phyloP scores from a whole-genome alignment of 1,140 invertebrate genomes.

The Oedothorax gibbosus region DNA sequence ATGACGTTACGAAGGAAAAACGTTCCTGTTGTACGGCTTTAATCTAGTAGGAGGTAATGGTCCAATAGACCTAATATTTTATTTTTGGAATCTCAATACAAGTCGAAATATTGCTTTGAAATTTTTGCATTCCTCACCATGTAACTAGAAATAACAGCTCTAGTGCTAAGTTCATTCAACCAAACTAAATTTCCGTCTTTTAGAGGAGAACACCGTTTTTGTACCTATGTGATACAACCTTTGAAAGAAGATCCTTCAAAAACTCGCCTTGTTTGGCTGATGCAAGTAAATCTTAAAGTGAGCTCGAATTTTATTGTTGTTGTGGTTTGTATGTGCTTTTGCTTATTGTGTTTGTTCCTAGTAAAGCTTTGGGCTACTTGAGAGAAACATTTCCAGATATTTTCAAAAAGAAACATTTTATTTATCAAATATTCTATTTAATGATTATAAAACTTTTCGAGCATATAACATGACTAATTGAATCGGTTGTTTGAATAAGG shows the following conservation, averaged over 20 bases:
- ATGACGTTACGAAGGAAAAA: no score
- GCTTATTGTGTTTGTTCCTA: no score
- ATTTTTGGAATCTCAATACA: slow-evolving; percentile 2
- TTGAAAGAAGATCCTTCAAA: slow-evolving; percentile 1
- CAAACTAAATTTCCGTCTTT: neutral
- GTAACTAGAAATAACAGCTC: neutral
- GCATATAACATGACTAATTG: no score
- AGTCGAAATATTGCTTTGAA: neutral
- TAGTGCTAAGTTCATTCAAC: neutral
- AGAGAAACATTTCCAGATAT: no score
- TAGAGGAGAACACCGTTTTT: slow-evolving; percentile 21
- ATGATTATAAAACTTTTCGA: no score
- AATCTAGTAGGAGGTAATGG: no score
- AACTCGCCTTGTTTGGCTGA: slow-evolving; percentile 9
- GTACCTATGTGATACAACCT: slow-evolving; percentile 12
- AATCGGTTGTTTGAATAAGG: no score
- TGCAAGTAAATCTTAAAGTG: slow-evolving; percentile 22
- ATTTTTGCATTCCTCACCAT: neutral
- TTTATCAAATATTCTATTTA: no score
- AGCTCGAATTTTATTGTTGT: neutral
- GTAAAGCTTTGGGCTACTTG: no score
- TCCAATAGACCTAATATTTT: neutral
- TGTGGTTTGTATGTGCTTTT: no score
- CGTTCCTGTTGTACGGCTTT: no score
- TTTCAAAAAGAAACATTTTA: no score